These are phyloP conservation scores for Mastomys natalensis DNA, from an alignment of 2,113 vertebrate species.

Conservation along the genomic window DNA sequence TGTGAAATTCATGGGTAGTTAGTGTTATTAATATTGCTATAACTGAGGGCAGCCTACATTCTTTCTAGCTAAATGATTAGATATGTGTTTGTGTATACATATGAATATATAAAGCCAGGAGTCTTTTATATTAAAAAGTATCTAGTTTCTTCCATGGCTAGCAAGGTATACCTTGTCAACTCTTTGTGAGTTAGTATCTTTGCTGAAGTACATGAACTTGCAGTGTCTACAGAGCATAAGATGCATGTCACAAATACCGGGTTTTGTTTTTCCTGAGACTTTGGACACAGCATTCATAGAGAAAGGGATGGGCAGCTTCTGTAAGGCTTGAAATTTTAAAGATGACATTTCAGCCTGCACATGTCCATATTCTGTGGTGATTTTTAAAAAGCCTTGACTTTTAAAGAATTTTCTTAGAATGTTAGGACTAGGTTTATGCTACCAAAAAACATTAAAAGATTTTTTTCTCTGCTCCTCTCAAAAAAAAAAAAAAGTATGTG, in stretches of 20 bases:
- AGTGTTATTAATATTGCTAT: not conserved
- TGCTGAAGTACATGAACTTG: conserved; percentile 62
- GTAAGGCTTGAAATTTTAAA: conserved; percentile 4
- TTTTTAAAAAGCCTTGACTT: not conserved
- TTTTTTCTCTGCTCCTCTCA: not conserved
- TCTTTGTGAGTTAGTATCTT: conserved; percentile 56
- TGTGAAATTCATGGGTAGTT: conserved; percentile 53
- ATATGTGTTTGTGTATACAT: not conserved
- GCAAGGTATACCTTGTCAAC: not conserved
- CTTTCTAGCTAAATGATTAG: not conserved
- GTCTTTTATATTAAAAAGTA: not conserved
- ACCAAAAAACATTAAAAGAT: not conserved
- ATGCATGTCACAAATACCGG: not conserved
- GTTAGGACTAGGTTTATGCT: conserved; percentile 25
- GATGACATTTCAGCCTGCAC: not conserved
- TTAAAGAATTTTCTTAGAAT: not conserved
- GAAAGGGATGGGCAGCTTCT: not conserved
- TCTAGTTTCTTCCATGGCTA: conserved; percentile 15
- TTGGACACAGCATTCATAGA: not conserved
- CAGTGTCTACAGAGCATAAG: conserved; percentile 45
- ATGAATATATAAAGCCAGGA: not conserved
- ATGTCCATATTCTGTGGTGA: not conserved
- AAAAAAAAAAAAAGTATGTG: conserved; percentile 50
- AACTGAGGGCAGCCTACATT: not conserved
- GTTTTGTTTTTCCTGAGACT: not conserved